Evolutionary conservation across 1,140 invertebrate species (phyloP), one percentile per base, ranked within the genome.

Genomic region (Cotesia glomerata): DNA sequence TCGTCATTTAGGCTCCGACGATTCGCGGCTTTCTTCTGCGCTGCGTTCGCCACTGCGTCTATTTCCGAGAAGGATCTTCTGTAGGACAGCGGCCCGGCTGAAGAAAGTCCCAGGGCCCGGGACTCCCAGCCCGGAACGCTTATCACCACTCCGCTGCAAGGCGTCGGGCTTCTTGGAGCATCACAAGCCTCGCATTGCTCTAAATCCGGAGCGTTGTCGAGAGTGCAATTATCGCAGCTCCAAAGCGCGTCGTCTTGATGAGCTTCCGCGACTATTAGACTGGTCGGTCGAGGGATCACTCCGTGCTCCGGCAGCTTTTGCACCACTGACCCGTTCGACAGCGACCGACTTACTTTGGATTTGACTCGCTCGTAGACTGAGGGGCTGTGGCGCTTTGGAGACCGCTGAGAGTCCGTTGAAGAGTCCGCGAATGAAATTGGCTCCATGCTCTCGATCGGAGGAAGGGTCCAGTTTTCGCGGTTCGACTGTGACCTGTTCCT

Each of bases 161-260:
- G 85, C 7, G 82, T 88, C 7, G 87, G 84, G 74, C 87, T 88
- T 64, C 88, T 85, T 11, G 90, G 90, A 0, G 90, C 88, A 76
- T 92, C 90, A 75, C 91, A 92, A 0, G 91, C 89, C 69, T 91
- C 90, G 80, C 91, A 92, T 26, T 89, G 84, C 36, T 88, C 86
- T 61, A 85, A 78, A 56, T 84, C 81, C 11, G 84, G 79, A 35
- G 82, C 73, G 80, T 91, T 91, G 58, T 89, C 86, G 14, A 91
- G 83, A 3, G 90, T 91, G 74, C 90, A 91, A 72, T 89, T 85
- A 66, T 88, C 87, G 75, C 90, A 91, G 62, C 87, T 88, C 90
- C 90, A 91, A 3, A 86, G 82, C n/a, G 79, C 80, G 26, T 84
- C 82, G 11, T 83, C 78, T 4, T 82, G 81, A 5, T 78, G 81